These are phyloP conservation scores for Camponotus pennsylvanicus DNA, from an alignment of 1,140 invertebrate species.

Conservation along the genomic window DNA sequence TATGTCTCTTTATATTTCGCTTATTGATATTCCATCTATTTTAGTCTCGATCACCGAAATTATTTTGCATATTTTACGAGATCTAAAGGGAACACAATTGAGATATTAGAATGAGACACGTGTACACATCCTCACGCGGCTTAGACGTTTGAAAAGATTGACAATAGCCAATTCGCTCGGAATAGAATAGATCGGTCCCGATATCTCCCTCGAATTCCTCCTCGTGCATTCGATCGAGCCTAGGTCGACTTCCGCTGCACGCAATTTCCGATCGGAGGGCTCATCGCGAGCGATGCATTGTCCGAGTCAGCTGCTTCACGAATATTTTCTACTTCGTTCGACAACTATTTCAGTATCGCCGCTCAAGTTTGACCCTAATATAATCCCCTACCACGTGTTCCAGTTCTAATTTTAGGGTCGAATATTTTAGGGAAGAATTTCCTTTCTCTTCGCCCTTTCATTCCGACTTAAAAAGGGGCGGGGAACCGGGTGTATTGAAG, in stretches of 20 bases:
- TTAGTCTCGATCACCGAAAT: background rate
- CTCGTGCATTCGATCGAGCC: constrained; percentile 78
- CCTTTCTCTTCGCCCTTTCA: background rate
- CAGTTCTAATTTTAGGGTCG: background rate
- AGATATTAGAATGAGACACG: background rate
- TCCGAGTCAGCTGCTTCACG: constrained; percentile 21
- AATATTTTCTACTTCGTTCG: constrained; percentile 30
- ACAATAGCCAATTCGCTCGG: constrained; percentile 46
- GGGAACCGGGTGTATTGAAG: background rate
- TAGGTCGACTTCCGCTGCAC: constrained; percentile 80
- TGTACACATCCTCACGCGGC: background rate
- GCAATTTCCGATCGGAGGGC: constrained; percentile 81
- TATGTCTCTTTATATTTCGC: background rate
- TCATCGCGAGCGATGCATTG: constrained; percentile 62
- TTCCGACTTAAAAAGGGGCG: background rate
- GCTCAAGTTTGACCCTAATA: constrained; percentile 12
- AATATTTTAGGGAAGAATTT: constrained; percentile 37
- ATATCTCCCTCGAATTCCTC: constrained; percentile 72
- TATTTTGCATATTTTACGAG: background rate
- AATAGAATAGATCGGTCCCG: constrained; percentile 58
- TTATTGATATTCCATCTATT: background rate
- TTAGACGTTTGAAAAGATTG: constrained; percentile 63
- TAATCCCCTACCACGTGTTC: background rate
- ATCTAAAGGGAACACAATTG: background rate
- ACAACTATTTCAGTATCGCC: constrained; percentile 20